phyloP scores from a whole-genome alignment of 2,888 invertebrate species.

The Limulus polyphemus region DNA sequence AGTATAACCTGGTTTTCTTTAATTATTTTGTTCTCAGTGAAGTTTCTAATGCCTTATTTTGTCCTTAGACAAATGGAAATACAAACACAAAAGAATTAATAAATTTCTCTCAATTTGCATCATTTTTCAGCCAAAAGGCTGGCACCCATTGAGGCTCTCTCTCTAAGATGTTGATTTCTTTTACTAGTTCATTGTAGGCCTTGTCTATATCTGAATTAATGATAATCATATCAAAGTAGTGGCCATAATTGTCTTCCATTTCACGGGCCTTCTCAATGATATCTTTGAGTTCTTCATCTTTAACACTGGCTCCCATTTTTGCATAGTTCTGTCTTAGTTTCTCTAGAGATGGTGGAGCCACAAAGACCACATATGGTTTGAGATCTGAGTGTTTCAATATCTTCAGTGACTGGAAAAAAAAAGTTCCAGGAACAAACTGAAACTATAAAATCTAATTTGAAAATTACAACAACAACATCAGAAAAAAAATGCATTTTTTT shows the following conservation, averaged over 20 bases:
- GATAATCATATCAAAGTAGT: constrained; percentile 94
- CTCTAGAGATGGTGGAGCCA: constrained; percentile 90
- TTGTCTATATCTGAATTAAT: constrained; percentile 93
- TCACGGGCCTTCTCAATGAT: constrained; percentile 93
- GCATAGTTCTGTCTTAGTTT: constrained; percentile 84
- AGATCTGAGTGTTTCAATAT: constrained; percentile 82
- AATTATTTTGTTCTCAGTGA: no score
- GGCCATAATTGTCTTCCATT: constrained; percentile 89
- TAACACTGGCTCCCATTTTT: constrained; percentile 73
- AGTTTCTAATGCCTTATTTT: no score
- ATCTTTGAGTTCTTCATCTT: constrained; percentile 45
- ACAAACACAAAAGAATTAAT: no score
- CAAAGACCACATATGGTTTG: constrained; percentile 95
- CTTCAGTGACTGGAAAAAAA: constrained; percentile 62
- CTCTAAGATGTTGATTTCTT: constrained; percentile 88
- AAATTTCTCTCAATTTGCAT: neutral
- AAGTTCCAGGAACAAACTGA: no score
- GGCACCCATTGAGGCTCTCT: constrained; percentile 98
- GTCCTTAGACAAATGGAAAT: no score
- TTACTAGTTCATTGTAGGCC: constrained; percentile 82
- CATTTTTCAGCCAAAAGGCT: constrained; percentile 46
- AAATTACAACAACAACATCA: no score
- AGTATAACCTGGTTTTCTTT: no score
- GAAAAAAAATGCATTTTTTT: no score
- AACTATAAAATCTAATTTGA: no score